Conservation (phyloP, 2,888 invertebrate species). For the Exephanes ischioxanthus region DNA sequence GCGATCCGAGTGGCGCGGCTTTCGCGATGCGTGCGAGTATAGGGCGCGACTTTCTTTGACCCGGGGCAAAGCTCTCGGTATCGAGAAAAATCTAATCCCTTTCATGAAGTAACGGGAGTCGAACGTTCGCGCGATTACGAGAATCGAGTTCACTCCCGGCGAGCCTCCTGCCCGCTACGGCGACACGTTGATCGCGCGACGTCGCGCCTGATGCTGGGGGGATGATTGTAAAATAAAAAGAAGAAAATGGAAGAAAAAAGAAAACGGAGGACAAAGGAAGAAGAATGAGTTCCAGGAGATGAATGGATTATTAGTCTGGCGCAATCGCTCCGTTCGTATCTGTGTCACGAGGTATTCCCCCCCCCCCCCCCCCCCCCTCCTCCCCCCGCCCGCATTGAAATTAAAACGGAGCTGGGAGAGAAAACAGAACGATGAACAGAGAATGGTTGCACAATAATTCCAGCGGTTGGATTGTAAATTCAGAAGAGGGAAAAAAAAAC, state of each 20-base stretch:
- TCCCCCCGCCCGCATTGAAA: conserved; percentile 21
- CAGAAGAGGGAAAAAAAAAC: conserved; percentile 29
- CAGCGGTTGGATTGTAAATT: conserved; percentile 35
- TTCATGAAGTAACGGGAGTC: conserved; percentile 8
- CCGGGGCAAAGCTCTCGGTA: conserved; percentile 30
- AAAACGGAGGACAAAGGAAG: conserved; percentile 63
- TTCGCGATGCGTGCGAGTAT: conserved; percentile 7
- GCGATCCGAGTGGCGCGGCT: neutral
- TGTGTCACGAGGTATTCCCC: conserved; percentile 63
- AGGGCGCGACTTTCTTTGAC: conserved; percentile 8
- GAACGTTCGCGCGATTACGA: conserved; percentile 31
- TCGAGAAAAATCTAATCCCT: conserved; percentile 52
- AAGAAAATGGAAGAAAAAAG: conserved; percentile 6
- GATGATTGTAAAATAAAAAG: neutral
- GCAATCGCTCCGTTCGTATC: conserved; percentile 65
- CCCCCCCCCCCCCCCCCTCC: no score
- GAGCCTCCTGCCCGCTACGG: conserved; percentile 4
- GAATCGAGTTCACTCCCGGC: conserved; percentile 19
- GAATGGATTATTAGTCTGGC: conserved; percentile 74
- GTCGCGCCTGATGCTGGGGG: conserved; percentile 22
- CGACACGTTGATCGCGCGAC: conserved; percentile 26
- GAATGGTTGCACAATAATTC: conserved; percentile 38
- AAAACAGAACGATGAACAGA: conserved; percentile 35
- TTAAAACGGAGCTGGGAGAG: conserved; percentile 27
- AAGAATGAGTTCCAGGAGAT: conserved; percentile 73